phyloP scores from a whole-genome alignment of 2,797 vertebrate genomes.

The Crenuchus spilurus region DNA sequence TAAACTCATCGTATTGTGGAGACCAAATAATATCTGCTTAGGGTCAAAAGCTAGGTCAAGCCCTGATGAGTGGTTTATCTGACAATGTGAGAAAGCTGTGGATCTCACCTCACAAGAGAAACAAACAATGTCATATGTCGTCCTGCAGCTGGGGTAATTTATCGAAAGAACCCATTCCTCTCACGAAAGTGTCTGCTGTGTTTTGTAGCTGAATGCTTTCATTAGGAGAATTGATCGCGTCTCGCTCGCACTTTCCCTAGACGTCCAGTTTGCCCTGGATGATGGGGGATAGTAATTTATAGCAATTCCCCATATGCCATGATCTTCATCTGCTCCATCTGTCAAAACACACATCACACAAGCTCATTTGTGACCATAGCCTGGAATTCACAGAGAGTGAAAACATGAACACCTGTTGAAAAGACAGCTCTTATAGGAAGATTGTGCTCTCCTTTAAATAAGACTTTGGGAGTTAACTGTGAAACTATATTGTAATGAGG shows the following conservation, averaged over 20 bases:
- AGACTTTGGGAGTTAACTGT: constrained; percentile 2
- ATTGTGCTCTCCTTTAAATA: constrained; percentile 1
- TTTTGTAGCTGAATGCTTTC: constrained; percentile 64
- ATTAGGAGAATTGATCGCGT: constrained; percentile 67
- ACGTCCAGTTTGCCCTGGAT: constrained; percentile 51
- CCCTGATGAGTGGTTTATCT: neutral
- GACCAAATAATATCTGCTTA: neutral
- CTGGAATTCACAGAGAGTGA: constrained; percentile 3
- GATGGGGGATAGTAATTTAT: constrained; percentile 41
- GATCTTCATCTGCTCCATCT: constrained; percentile 44
- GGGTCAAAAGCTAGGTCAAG: neutral
- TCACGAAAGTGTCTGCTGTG: constrained; percentile 59
- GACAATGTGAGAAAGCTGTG: neutral
- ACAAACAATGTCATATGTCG: constrained; percentile 49
- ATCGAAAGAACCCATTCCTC: constrained; percentile 52
- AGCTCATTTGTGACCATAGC: constrained; percentile 3
- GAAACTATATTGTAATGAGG: constrained; percentile 15
- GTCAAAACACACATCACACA: constrained; percentile 37
- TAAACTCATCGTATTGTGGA: too few relatives aligned
- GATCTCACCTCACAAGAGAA: constrained; percentile 29
- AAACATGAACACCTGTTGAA: constrained; percentile 11
- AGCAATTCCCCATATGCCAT: constrained; percentile 30
- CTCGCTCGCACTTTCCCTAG: constrained; percentile 50
- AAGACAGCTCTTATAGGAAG: constrained; percentile 6
- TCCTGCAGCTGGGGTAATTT: constrained; percentile 50